Base-by-base conservation (phyloP, 2,888 invertebrate species). In the Agrilus biguttatus region DNA sequence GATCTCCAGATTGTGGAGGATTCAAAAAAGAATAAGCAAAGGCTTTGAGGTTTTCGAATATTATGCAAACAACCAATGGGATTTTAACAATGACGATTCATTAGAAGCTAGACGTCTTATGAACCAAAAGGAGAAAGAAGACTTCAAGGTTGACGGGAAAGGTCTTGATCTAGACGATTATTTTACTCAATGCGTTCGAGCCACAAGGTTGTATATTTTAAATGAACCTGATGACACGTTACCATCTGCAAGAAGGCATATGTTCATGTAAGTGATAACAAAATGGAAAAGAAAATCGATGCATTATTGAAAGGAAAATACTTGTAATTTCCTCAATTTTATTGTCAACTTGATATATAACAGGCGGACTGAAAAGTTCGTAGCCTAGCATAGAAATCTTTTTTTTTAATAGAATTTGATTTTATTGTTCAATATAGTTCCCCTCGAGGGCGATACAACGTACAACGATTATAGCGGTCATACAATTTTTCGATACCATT, bases 11-110 rank as follows among this genome's bases (percentile, higher is more conserved):
- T 70, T 91, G 58, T 81, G 85, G 57, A 77, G 81, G 40, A 82
- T 90, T 2, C 91, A 91, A 52, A 78, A 80, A 44, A 78, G 87
- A 37, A 83, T 93, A 53, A 75, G 74, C 49, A 87, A 88, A 68
- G 87, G 91, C 0, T 86, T 90, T 56, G 85, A 87, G 55, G 84
- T 87, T 0, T 83, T 93, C 56, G 87, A 90, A 58, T 92, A 90
- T 61, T 93, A 93, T 66, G 89, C 91, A 0, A 87, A 84, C 60
- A 86, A 87, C 59, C 87, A 89, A 48, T 93, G 93, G 92, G 83
- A 84, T 56, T 89, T 90, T 62, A 78, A 79, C 37, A 87, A 85
- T 14, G 73, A 78, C 40, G 75, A 77, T 48, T 73, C 80, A 0
- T 63, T 76, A 8, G 59, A 65, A 7, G 51, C 83, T 1, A 66